These are phyloP conservation scores for Drosophila pegasa DNA, from an alignment of 2,888 invertebrate genomes.

Conservation along the genomic window DNA sequence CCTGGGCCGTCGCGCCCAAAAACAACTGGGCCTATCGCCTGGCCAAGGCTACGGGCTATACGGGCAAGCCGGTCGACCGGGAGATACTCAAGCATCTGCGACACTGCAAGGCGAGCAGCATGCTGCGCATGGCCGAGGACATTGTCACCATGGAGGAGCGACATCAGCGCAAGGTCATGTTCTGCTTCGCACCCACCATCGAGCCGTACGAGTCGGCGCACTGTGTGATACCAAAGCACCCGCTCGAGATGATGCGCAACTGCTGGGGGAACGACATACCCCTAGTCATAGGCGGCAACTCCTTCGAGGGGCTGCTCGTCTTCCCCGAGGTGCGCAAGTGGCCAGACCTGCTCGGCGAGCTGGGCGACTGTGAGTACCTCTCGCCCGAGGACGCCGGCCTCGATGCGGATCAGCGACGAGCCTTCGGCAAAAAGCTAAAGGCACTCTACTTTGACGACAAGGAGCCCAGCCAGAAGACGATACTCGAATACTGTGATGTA, in stretches of 20 bases:
- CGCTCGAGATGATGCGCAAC: slow-evolving; percentile 82
- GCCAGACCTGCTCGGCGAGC: slow-evolving; percentile 75
- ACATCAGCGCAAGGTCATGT: slow-evolving; percentile 75
- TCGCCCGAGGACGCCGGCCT: slow-evolving; percentile 82
- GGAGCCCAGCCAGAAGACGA: slow-evolving; percentile 81
- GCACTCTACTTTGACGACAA: slow-evolving; percentile 85
- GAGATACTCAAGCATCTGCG: slow-evolving; percentile 83
- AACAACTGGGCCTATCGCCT: slow-evolving; percentile 80
- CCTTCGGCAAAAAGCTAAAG: slow-evolving; percentile 84
- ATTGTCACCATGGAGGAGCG: slow-evolving; percentile 82
- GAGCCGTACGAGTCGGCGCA: slow-evolving; percentile 82
- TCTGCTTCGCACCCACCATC: slow-evolving; percentile 81
- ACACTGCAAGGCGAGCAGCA: slow-evolving; percentile 76
- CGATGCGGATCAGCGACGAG: slow-evolving; percentile 71
- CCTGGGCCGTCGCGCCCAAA: slow-evolving; percentile 82
- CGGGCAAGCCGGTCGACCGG: slow-evolving; percentile 80
- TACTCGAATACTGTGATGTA: slow-evolving; percentile 84
- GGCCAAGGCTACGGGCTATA: slow-evolving; percentile 82
- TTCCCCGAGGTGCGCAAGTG: slow-evolving; percentile 82
- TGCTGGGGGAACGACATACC: slow-evolving; percentile 84
- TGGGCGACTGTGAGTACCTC: slow-evolving; percentile 81
- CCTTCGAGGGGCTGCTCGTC: slow-evolving; percentile 83
- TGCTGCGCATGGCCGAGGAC: slow-evolving; percentile 82
- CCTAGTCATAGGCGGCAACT: slow-evolving; percentile 83
- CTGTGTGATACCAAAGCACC: slow-evolving; percentile 81